These are phyloP conservation scores for Seira musarum DNA, from an alignment of 2,888 invertebrate genomes.

Conservation along the genomic window DNA sequence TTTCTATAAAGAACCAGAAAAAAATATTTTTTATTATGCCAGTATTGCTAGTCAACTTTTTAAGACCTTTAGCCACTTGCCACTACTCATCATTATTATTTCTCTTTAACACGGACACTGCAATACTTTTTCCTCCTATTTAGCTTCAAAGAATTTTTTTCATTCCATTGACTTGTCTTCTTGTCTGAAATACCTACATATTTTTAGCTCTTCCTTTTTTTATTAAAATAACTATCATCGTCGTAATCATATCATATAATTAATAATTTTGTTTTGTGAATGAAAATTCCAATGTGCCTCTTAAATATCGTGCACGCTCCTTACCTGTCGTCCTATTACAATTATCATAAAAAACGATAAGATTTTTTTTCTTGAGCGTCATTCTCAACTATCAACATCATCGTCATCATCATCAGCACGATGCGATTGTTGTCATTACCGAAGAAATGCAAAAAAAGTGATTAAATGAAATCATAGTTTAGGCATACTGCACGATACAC, in stretches of 20 bases:
- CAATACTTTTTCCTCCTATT: too few relatives aligned
- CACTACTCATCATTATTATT: background rate
- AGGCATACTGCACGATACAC: background rate
- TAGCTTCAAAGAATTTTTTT: background rate
- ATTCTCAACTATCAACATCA: slow-evolving; percentile 52
- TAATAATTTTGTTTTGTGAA: background rate
- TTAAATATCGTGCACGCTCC: slow-evolving; percentile 17
- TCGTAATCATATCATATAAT: background rate
- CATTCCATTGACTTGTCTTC: too few relatives aligned
- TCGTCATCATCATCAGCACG: slow-evolving; percentile 23
- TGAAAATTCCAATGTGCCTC: background rate
- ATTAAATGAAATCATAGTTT: slow-evolving; percentile 49
- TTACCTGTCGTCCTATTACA: slow-evolving; percentile 25
- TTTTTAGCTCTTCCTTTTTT: background rate
- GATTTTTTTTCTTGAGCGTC: slow-evolving; percentile 25
- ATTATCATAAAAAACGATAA: background rate
- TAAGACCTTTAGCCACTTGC: background rate
- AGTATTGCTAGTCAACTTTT: background rate
- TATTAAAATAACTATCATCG: background rate
- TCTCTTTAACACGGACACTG: background rate
- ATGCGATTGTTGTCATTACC: slow-evolving; percentile 51
- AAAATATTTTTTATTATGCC: too few relatives aligned
- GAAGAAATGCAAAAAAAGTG: slow-evolving; percentile 40
- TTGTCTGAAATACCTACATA: background rate
- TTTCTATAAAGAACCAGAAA: background rate